Conservation (phyloP, 2,888 invertebrate species). For the Aphrophora alni region DNA sequence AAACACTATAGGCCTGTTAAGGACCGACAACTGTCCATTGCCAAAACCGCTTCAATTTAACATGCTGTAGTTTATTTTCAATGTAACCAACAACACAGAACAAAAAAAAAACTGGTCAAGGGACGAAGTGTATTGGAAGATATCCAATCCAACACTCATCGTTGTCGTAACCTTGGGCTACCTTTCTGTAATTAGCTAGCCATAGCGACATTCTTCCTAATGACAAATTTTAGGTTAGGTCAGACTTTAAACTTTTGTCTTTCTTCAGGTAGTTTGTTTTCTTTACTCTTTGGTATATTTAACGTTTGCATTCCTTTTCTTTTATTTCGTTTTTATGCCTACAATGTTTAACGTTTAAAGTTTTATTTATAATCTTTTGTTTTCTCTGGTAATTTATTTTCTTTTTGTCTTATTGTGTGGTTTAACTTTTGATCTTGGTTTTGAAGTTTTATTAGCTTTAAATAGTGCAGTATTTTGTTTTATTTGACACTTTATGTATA, state of each 20-base stretch:
- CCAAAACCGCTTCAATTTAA: neutral
- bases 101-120: neutral
- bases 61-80: neutral
- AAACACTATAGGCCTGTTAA: too few species aligned
- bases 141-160: neutral
- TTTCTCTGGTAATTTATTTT: too few species aligned
- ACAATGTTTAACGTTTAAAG: neutral
- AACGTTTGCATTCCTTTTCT: neutral
- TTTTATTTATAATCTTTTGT: too few species aligned
- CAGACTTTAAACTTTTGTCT: neutral
- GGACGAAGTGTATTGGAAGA: neutral
- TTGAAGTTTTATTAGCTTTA: too few species aligned
- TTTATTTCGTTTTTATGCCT: neutral
- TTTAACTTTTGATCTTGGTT: too few species aligned
- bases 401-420: too few species aligned
- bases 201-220: neutral
- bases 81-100: neutral
- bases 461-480: too few species aligned
- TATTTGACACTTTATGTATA: too few species aligned
- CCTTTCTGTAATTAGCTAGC: neutral
- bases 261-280: neutral
- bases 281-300: neutral
- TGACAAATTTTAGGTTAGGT: constrained; percentile 9
- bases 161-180: neutral
- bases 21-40: neutral